Conservation (phyloP, 2,113 vertebrate species). For the Petrocephalus zakoni region DNA sequence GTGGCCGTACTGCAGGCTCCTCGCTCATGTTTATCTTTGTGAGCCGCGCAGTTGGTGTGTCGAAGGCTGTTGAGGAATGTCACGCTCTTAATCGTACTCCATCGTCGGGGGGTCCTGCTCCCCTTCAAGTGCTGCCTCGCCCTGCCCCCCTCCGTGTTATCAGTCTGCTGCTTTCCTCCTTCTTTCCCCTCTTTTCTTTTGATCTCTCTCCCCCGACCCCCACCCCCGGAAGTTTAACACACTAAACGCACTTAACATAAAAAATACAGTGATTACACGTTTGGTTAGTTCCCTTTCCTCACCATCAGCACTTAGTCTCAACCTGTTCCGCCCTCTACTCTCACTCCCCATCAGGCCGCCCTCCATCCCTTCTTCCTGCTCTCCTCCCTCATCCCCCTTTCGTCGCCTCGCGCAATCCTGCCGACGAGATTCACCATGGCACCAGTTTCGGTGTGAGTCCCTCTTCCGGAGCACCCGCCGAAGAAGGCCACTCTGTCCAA, state of each 20-base stretch:
- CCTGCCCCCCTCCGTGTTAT: neutral
- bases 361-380: neutral
- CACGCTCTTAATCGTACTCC: neutral
- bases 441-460: neutral
- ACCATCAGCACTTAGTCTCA: neutral
- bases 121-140: neutral
- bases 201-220: neutral
- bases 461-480: neutral
- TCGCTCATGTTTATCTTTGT: neutral
- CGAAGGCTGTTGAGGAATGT: constrained; percentile 3
- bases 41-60: neutral
- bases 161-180: neutral
- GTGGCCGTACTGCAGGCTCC: neutral
- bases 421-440: neutral
- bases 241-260: constrained; percentile 15
- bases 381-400: neutral
- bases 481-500: neutral
- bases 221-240: neutral
- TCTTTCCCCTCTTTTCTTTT: neutral
- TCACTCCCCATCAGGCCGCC: neutral
- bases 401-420: neutral
- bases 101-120: neutral
- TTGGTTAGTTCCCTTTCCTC: neutral
- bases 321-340: neutral
- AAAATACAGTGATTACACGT: neutral